These are phyloP conservation scores for Staurois parvus DNA, from an alignment of 2,797 vertebrate genomes.

Conservation along the genomic window DNA sequence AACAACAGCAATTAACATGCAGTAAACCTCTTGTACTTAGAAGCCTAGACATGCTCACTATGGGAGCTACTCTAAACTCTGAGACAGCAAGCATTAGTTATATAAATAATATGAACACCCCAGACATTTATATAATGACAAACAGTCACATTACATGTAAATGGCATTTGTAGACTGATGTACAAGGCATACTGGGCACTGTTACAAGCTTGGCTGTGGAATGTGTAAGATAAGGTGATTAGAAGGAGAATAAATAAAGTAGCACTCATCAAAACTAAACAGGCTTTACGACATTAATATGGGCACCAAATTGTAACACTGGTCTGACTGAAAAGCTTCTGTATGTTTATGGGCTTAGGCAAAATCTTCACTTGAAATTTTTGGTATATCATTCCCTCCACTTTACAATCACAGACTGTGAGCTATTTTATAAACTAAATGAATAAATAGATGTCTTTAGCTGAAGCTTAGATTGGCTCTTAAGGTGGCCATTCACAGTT, in stretches of 20 bases:
- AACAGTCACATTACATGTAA: constrained; percentile 54
- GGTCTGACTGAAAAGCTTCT: constrained; percentile 48
- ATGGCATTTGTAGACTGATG: constrained; percentile 54
- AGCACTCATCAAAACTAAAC: constrained; percentile 44
- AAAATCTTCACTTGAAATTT: no score
- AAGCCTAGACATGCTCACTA: constrained; percentile 39
- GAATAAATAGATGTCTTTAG: no score
- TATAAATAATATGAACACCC: constrained; percentile 58
- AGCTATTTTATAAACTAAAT: no score
- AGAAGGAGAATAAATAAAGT: constrained; percentile 54
- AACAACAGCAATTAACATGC: constrained; percentile 58
- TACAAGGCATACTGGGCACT: constrained; percentile 49
- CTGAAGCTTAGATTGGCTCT: no score
- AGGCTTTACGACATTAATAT: constrained; percentile 51
- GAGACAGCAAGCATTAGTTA: constrained; percentile 53
- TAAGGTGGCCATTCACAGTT: no score
- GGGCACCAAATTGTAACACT: constrained; percentile 22
- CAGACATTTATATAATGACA: constrained; percentile 59
- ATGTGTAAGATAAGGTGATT: constrained; percentile 56
- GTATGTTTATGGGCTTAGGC: not conserved
- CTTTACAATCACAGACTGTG: no score
- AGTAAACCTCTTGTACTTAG: constrained; percentile 49
- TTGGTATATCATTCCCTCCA: no score
- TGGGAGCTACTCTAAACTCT: constrained; percentile 47
- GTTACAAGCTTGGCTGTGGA: constrained; percentile 53